These are phyloP conservation scores for Hemithea aestivaria DNA, from an alignment of 2,888 invertebrate genomes.

Conservation along the genomic window DNA sequence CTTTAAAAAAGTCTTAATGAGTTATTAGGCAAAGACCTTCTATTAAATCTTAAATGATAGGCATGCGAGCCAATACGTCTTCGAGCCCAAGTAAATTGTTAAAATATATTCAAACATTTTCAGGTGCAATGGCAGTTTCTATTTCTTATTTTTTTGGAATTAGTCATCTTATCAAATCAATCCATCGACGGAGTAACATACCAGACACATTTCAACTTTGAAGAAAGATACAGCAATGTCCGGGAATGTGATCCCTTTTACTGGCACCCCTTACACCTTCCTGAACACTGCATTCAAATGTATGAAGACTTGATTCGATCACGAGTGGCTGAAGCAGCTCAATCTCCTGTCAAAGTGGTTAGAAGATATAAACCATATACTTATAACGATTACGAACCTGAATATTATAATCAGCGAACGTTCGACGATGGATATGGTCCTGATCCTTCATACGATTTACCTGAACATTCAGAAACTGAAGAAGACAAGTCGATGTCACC, in stretches of 20 bases:
- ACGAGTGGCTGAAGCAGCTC: conserved; percentile 30
- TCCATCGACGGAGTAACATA: conserved; percentile 65
- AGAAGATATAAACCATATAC: conserved; percentile 22
- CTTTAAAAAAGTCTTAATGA: no score
- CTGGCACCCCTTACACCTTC: conserved; percentile 65
- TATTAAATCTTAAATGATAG: no score
- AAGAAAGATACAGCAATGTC: conserved; percentile 49
- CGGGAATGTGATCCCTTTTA: conserved; percentile 62
- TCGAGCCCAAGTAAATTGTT: conserved; percentile 3
- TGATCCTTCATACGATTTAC: background rate
- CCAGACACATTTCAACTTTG: conserved; percentile 59
- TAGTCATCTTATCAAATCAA: conserved; percentile 25
- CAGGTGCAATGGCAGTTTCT: conserved; percentile 31
- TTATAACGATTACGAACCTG: conserved; percentile 10
- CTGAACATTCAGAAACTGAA: background rate
- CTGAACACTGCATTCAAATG: conserved; percentile 51
- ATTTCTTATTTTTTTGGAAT: conserved; percentile 21
- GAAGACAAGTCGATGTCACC: conserved; percentile 24
- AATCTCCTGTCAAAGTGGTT: conserved; percentile 34
- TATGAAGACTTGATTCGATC: conserved; percentile 50
- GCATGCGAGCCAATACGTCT: conserved; percentile 16
- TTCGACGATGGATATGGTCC: no score
- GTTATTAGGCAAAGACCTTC: no score
- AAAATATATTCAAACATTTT: conserved; percentile 16
- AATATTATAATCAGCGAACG: conserved; percentile 4